A percentile compares a stretch with the other conserved stretches of the same genome.
Evolutionary conservation across 2,113 vertebrate genomes (phyloP).

Genomic region (Isichthys henryi): DNA sequence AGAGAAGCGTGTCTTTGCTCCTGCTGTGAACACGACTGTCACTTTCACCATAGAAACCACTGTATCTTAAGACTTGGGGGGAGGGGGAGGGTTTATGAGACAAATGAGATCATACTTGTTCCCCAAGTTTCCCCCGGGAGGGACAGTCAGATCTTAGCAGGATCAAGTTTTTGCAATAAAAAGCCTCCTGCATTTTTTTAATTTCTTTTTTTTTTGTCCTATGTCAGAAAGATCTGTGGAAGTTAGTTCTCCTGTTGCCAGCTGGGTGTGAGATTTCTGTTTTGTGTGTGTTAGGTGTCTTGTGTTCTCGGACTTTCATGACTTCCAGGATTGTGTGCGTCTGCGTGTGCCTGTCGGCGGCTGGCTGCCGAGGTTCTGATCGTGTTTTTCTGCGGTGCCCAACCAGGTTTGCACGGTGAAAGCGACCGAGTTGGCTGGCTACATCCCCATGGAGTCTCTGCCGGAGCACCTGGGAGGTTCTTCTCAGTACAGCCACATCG

Average conservation of each 20-base stretch:
- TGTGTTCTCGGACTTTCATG: background rate
- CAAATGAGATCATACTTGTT: background rate
- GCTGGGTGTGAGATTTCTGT: background rate
- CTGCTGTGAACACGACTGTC: background rate
- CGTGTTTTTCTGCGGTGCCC: background rate
- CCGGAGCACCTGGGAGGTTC: constrained; percentile 69
- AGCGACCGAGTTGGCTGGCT: constrained; percentile 61
- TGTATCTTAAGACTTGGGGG: background rate
- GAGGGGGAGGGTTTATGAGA: background rate
- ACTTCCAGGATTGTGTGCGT: background rate
- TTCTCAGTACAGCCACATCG: constrained; percentile 65
- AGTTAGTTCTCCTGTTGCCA: background rate
- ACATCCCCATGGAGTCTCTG: constrained; percentile 67
- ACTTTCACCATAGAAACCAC: background rate
- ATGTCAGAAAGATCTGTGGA: background rate
- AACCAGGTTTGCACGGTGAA: constrained; percentile 67
- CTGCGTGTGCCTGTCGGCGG: background rate
- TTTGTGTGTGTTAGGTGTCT: background rate
- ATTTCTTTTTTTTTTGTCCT: background rate
- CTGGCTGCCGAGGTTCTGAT: background rate
- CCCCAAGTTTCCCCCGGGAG: background rate
- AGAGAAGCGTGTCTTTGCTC: background rate
- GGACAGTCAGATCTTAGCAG: background rate
- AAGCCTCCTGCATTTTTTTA: background rate
- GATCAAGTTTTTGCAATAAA: background rate